Percentiles rank a stretch among this genome's conserved stretches.
Conservation (phyloP, 2,888 invertebrate genomes). For the Sepiola atlantica region DNA sequence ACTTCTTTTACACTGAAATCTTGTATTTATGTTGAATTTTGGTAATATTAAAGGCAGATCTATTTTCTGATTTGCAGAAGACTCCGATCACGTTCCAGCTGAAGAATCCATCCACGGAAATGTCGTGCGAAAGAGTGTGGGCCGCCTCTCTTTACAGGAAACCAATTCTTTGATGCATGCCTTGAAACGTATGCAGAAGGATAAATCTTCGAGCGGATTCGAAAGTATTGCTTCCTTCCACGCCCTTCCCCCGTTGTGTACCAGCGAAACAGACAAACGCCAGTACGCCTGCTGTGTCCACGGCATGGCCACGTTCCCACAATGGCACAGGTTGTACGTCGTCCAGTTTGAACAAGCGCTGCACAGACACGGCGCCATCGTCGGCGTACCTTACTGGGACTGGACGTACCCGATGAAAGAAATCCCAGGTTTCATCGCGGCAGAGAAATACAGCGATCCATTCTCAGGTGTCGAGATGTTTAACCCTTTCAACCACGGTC, state of each 20-base stretch:
- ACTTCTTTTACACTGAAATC: too few species aligned
- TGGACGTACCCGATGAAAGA: slow-evolving; percentile 51
- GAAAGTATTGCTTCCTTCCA: slow-evolving; percentile 57
- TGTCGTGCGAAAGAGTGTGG: slow-evolving; percentile 50
- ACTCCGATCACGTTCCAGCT: background rate
- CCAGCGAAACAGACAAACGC: slow-evolving; percentile 49
- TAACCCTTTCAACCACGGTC: slow-evolving; percentile 54
- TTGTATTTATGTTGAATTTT: too few species aligned
- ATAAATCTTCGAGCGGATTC: slow-evolving; percentile 55
- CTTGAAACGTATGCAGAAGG: slow-evolving; percentile 51
- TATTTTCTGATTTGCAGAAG: background rate
- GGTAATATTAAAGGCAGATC: too few species aligned
- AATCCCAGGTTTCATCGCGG: slow-evolving; percentile 51
- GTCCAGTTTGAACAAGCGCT: slow-evolving; percentile 57
- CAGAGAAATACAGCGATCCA: slow-evolving; percentile 52
- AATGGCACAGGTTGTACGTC: slow-evolving; percentile 57
- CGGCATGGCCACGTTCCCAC: slow-evolving; percentile 57
- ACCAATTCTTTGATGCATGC: slow-evolving; percentile 52
- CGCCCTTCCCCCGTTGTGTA: slow-evolving; percentile 55
- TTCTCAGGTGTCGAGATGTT: slow-evolving; percentile 45
- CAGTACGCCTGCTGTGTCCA: slow-evolving; percentile 57
- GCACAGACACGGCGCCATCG: slow-evolving; percentile 53
- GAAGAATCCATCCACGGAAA: background rate
- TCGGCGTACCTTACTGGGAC: slow-evolving; percentile 57
- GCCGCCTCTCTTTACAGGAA: slow-evolving; percentile 51